These are phyloP conservation scores for Habroteleia sp. DNA, from an alignment of 2,888 invertebrate genomes.

Conservation along the genomic window DNA sequence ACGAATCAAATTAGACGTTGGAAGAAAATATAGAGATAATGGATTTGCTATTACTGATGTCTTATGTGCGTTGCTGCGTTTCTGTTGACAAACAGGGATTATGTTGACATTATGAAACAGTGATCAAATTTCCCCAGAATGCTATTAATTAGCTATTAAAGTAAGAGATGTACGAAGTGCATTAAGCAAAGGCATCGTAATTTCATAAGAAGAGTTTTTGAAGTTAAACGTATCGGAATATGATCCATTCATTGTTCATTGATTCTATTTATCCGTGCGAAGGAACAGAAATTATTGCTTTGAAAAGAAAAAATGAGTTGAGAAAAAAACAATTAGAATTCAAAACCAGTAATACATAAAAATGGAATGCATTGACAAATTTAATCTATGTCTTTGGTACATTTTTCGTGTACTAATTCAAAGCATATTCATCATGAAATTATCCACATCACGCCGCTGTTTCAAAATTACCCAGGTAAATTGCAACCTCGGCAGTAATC, in stretches of 20 bases:
- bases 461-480: slow-evolving; percentile 74
- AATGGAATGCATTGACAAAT: background rate
- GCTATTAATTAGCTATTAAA: slow-evolving; percentile 45
- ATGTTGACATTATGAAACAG: slow-evolving; percentile 13
- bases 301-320: too few species aligned
- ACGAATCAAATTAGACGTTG: slow-evolving; percentile 20
- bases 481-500: slow-evolving; percentile 75
- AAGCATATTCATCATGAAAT: slow-evolving; percentile 70
- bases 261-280: too few species aligned
- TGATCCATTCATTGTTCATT: too few species aligned
- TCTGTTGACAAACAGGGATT: slow-evolving; percentile 37
- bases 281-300: too few species aligned
- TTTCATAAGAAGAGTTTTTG: background rate
- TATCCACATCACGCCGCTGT: slow-evolving; percentile 69
- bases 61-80: slow-evolving; percentile 19
- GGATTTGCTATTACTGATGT: slow-evolving; percentile 14
- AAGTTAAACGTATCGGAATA: too few species aligned
- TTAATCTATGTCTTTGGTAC: slow-evolving; percentile 6
- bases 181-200: slow-evolving; percentile 16
- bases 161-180: slow-evolving; percentile 7
- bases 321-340: too few species aligned
- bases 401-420: slow-evolving; percentile 48
- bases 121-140: slow-evolving; percentile 17
- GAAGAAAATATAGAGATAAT: slow-evolving; percentile 22
- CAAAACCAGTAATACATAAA: too few species aligned